A percentile compares a stretch with the other conserved stretches of the same genome.
Evolutionary conservation across 2,888 invertebrate species (phyloP).

Genomic region (Saturnia pavonia): DNA sequence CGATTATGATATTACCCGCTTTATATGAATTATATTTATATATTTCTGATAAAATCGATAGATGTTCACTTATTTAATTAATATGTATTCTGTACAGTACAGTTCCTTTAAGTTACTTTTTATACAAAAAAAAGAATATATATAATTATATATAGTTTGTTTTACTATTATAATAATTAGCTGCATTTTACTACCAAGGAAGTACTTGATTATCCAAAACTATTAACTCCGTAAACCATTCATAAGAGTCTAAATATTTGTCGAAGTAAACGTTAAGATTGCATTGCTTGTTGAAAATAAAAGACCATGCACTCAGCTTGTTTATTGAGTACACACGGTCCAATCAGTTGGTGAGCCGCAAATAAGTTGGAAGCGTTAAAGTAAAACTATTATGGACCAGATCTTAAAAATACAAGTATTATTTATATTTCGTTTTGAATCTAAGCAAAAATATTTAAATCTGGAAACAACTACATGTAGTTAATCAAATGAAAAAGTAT

Average conservation of each 20-base stretch:
- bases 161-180: not conserved
- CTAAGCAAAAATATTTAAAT: not conserved
- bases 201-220: not conserved
- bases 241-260: conserved; percentile 19
- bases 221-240: conserved; percentile 1
- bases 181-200: not conserved
- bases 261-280: conserved; percentile 28
- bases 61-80: too few species aligned
- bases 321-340: conserved; percentile 37
- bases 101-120: too few species aligned
- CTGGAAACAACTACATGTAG: not conserved
- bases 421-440: not conserved
- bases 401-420: not conserved
- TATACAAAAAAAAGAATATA: not conserved
- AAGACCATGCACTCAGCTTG: conserved; percentile 32
- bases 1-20: too few species aligned
- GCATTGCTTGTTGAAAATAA: conserved; percentile 34
- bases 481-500: not conserved
- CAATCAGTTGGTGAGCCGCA: not conserved
- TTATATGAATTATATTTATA: too few species aligned
- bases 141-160: not conserved
- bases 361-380: not conserved
- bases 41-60: too few species aligned
- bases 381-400: not conserved
- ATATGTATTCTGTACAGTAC: too few species aligned